Evolutionary conservation across 1,140 invertebrate species (phyloP), one percentile per base, ranked within the genome.

Genomic region (Drosophila nannoptera): DNA sequence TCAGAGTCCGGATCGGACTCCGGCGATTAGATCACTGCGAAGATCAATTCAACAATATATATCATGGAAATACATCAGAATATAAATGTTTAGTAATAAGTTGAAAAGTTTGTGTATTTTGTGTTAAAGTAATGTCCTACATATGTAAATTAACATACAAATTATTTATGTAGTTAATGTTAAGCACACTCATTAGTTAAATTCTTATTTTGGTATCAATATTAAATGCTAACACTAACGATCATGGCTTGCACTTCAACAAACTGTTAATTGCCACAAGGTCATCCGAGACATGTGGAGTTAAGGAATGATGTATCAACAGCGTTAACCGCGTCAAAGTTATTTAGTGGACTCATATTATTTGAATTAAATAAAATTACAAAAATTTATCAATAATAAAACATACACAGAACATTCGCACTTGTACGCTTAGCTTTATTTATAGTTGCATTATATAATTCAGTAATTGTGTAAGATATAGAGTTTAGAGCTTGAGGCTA

Each of bases 401-500:
- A n/a, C n/a, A 52, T 7, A 31, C 38, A 42, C 9, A 59, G n/a
- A 38, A 33, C 11, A 50, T 45, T 31, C 2, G 42, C 12, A 43
- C 2, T 29, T 56, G 16, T 53, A 54, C 42, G 32, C n/a, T 32
- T 12, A 32, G 31, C 48, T 33, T 50, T 50, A 12, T 33, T 58
- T n/a, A 31, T 32, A 12, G n/a, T 5, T 61, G 43, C 62, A 38
- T 77, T 52, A 75, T 42, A 43, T n/a, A 65, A 9, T 12, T 43
- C 12, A 12, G 2, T 56, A 59, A 55, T 40, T 33, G 32, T 35
- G 36, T 59, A 7, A 14, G 16, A 33, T 7, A 3, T 22, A 5
- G 12, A 8, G 33, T 12, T 69, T 64, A 86, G 72, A 87, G 64
- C 62, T 78, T 87, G 4, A 87, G 69, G n/a, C 53, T 66, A 22